phyloP scores from a whole-genome alignment of 1,140 invertebrate species.

The Procambarus virginalis region DNA sequence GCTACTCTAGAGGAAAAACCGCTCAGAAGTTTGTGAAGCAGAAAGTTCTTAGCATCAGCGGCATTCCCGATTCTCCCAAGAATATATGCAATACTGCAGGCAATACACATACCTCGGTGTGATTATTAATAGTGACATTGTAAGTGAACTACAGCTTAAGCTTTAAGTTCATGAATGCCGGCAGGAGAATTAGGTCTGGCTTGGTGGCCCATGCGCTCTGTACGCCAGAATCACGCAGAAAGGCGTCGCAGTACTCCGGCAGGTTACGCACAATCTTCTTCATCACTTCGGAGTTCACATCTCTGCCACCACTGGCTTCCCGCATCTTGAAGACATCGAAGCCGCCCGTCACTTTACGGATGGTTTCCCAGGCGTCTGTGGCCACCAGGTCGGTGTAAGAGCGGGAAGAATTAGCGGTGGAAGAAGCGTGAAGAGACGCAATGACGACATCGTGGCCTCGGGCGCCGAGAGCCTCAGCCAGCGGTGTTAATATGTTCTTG shows the following conservation, averaged over 20 bases:
- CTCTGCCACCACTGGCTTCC: conserved; percentile 40
- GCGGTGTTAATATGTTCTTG: conserved; percentile 75
- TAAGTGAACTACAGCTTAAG: too few relatives aligned
- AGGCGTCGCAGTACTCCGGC: conserved; percentile 68
- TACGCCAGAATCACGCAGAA: conserved; percentile 64
- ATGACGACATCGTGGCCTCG: conserved; percentile 80
- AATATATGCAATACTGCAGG: too few relatives aligned
- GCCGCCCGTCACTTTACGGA: conserved; percentile 59
- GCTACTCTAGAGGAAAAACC: too few relatives aligned
- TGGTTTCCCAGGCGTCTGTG: conserved; percentile 40
- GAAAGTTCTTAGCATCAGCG: too few relatives aligned
- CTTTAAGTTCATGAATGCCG: conserved; percentile 69
- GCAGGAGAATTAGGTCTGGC: conserved; percentile 72
- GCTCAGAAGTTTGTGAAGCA: too few relatives aligned
- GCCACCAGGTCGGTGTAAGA: conserved; percentile 70
- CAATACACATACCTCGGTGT: too few relatives aligned
- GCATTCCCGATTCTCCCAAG: too few relatives aligned
- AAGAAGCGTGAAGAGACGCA: conserved; percentile 74
- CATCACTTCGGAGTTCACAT: conserved; percentile 68
- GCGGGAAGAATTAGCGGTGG: conserved; percentile 71
- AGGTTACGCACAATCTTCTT: conserved; percentile 64
- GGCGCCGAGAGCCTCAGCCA: conserved; percentile 76
- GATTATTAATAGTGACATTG: too few relatives aligned
- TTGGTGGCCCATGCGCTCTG: conserved; percentile 63
- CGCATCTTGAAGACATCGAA: conserved; percentile 69